phyloP scores from a whole-genome alignment of 2,888 invertebrate genomes.

The Lydus trimaculatus region DNA sequence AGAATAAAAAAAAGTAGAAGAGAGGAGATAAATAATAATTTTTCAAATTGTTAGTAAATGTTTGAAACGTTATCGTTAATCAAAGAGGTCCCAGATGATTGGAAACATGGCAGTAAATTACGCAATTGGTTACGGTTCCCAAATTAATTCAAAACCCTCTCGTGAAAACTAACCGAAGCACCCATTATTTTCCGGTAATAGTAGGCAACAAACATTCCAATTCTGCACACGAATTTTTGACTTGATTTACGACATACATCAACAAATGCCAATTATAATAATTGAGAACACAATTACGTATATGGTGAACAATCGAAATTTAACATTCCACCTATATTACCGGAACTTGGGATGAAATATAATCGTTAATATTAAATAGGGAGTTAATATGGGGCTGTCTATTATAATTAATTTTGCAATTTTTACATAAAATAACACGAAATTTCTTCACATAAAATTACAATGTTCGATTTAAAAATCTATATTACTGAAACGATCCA shows the following conservation, averaged over 20 bases:
- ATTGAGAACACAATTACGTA: conserved; percentile 2
- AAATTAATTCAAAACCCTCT: conserved; percentile 10
- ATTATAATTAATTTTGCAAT: not conserved
- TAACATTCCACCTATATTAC: not conserved
- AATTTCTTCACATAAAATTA: too few species aligned
- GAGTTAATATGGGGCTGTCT: not conserved
- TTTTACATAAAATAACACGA: conserved; percentile 29
- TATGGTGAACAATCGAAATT: not conserved
- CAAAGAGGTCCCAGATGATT: conserved; percentile 14
- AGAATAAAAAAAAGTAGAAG: too few species aligned
- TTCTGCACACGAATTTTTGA: conserved; percentile 2
- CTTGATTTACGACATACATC: conserved; percentile 6
- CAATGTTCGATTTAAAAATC: conserved; percentile 35
- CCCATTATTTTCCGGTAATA: conserved; percentile 12
- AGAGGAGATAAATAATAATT: too few species aligned
- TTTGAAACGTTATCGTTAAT: conserved; percentile 8
- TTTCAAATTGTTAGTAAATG: conserved; percentile 6
- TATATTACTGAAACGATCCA: conserved; percentile 36
- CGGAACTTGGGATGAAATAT: not conserved
- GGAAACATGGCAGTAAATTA: conserved; percentile 16
- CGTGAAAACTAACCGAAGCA: not conserved
- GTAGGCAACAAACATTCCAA: not conserved
- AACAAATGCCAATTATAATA: conserved; percentile 8
- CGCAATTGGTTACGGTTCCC: conserved; percentile 17
- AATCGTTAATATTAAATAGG: not conserved